phyloP scores from a whole-genome alignment of 2,113 vertebrate species.

The Porphyrio hochstetteri region DNA sequence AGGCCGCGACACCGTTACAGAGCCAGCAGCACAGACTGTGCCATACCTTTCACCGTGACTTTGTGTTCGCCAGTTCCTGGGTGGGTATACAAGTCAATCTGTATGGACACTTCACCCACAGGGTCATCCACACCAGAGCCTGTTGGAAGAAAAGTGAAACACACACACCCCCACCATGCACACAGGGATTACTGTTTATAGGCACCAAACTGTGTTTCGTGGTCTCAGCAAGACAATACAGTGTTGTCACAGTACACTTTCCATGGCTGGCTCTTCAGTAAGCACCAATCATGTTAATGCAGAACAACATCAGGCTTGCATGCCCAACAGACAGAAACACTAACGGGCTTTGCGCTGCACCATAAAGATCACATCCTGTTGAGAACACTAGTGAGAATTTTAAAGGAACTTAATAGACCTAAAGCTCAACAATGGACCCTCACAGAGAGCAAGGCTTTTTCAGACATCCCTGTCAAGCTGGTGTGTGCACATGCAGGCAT shows the following conservation, averaged over 20 bases:
- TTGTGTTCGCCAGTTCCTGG: slow-evolving; percentile 93
- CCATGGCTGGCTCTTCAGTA: not conserved
- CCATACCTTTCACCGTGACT: slow-evolving; percentile 92
- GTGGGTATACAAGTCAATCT: slow-evolving; percentile 94
- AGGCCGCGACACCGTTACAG: accelerated
- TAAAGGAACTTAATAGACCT: not conserved
- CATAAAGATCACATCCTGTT: not conserved
- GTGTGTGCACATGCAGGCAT: slow-evolving; percentile 39
- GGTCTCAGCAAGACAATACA: not conserved
- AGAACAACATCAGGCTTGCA: not conserved
- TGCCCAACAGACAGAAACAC: not conserved
- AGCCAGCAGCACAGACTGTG: not conserved
- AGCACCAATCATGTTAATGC: not conserved
- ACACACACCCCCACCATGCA: not conserved
- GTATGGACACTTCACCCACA: slow-evolving; percentile 93
- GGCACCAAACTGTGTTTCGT: not conserved
- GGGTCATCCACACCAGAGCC: slow-evolving; percentile 90
- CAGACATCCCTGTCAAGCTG: not conserved
- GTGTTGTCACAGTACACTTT: not conserved
- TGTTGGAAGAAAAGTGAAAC: slow-evolving; percentile 61
- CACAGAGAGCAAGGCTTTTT: not conserved
- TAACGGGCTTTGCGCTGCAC: not conserved
- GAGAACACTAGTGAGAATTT: not conserved
- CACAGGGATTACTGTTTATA: not conserved
- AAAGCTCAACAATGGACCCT: not conserved